Percentiles rank a stretch among this genome's conserved stretches.
Evolutionary conservation across 2,888 invertebrate species (phyloP).

Genomic region (Lasioglossum marginatum): DNA sequence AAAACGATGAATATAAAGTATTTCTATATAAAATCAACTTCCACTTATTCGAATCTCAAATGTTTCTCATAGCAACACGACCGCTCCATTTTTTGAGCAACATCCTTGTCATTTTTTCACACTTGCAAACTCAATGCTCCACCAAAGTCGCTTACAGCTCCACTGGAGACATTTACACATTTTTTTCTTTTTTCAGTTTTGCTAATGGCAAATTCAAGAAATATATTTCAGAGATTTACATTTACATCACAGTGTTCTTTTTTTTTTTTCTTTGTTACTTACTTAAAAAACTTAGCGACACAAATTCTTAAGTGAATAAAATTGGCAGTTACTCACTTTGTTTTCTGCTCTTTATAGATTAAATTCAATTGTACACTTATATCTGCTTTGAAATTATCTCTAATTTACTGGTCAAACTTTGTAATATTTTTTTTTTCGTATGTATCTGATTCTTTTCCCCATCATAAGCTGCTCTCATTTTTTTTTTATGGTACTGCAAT

Average conservation of each 20-base stretch:
- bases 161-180: conserved; percentile 49
- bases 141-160: conserved; percentile 44
- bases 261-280: conserved; percentile 42
- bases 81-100: conserved; percentile 58
- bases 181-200: conserved; percentile 44
- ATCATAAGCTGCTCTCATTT: neutral
- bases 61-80: conserved; percentile 51
- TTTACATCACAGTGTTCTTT: conserved; percentile 58
- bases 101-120: conserved; percentile 50
- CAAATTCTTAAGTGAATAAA: conserved; percentile 51
- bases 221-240: conserved; percentile 58
- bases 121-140: conserved; percentile 54
- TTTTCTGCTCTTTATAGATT: conserved; percentile 46
- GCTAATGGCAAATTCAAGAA: conserved; percentile 54
- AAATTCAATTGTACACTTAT: conserved; percentile 38
- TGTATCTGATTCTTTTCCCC: conserved; percentile 22
- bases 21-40: conserved; percentile 71
- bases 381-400: conserved; percentile 29
- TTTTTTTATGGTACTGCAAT: conserved; percentile 33
- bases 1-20: conserved; percentile 69
- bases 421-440: conserved; percentile 22
- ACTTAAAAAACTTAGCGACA: conserved; percentile 51
- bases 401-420: conserved; percentile 33
- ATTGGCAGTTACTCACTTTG: conserved; percentile 59
- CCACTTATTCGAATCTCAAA: conserved; percentile 64